Evolutionary conservation across 2,113 vertebrate species (phyloP), one percentile per base, ranked within the genome.

Genomic region (Puntigrus tetrazona): DNA sequence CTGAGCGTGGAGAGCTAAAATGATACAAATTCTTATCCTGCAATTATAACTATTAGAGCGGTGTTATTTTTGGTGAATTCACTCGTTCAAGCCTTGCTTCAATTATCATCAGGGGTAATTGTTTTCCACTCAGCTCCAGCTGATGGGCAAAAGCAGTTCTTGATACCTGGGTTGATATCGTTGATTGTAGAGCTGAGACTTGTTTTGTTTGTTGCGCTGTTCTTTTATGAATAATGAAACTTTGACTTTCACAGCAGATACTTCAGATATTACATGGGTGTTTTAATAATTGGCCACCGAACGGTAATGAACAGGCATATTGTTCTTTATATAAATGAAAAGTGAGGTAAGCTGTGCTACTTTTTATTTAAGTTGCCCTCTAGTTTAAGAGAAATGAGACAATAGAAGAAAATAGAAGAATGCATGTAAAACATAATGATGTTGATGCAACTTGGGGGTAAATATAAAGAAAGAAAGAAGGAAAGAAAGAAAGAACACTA

Each of bases 41-140:
- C 88, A 82, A 94, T 94, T 93, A 93, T 43, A 85, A 88, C 86
- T 90, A 92, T 86, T 81, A 86, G 78, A 84, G 70, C 90, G 1
- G 14, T 92, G 92, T 92, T 92, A 90, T 91, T 93, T 87, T 87
- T 89, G 91, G 85, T 91, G 87, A 90, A 87, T 90, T 88, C 88
- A 87, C 89, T 70, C 55, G 72, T 77, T 88, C 78, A 75, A 81
- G 81, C 65, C 63, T 82, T 83, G 87, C 79, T 88, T 90, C 85
- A 87, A 87, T 89, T 88, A 87, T 85, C 86, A 82, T 90, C 87
- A 85, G 77, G 38, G 20, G 79, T 89, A 89, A 90, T 86, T 89
- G 65, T 18, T 85, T 91, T 86, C 84, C 89, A 86, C 85, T 78
- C 80, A 81, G 86, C 52, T 11, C 83, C 50, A 78, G 85, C 88